Evolutionary conservation across 2,888 invertebrate genomes (phyloP).

Genomic region (Odontomyia ornata): DNA sequence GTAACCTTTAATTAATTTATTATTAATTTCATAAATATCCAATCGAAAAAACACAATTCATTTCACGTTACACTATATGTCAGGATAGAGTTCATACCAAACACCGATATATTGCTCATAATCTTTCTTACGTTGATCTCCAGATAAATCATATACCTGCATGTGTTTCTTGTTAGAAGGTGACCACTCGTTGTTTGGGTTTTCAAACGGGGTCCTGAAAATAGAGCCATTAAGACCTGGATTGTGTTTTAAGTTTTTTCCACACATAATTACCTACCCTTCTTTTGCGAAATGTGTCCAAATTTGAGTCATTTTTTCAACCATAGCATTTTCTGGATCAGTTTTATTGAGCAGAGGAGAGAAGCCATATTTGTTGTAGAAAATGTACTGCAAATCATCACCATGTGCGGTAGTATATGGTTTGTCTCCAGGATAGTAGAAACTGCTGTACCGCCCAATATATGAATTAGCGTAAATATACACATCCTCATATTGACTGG

Average conservation of each 20-base stretch:
- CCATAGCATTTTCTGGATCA: slow-evolving; percentile 62
- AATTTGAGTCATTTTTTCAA: slow-evolving; percentile 61
- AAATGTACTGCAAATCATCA: slow-evolving; percentile 58
- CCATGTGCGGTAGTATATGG: slow-evolving; percentile 54
- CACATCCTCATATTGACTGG: slow-evolving; percentile 67
- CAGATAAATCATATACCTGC: background rate
- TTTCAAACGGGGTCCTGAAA: background rate
- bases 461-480: slow-evolving; percentile 71
- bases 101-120: background rate
- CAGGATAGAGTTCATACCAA: slow-evolving; percentile 5
- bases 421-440: slow-evolving; percentile 63
- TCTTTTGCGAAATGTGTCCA: slow-evolving; percentile 61
- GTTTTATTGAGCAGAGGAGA: slow-evolving; percentile 54
- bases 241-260: too few species aligned
- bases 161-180: background rate
- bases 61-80: background rate
- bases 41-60: too few species aligned
- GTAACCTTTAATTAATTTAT: too few species aligned
- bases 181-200: background rate
- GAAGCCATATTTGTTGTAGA: slow-evolving; percentile 53
- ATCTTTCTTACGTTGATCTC: background rate
- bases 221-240: too few species aligned
- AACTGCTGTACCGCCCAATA: slow-evolving; percentile 67
- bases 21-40: too few species aligned
- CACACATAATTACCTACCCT: too few species aligned